Percentiles rank a stretch among this genome's conserved stretches.
These are phyloP conservation scores for Beroe ovata DNA, from an alignment of 37 sponge, comb jelly and placozoan genomes.

Conservation along the genomic window DNA sequence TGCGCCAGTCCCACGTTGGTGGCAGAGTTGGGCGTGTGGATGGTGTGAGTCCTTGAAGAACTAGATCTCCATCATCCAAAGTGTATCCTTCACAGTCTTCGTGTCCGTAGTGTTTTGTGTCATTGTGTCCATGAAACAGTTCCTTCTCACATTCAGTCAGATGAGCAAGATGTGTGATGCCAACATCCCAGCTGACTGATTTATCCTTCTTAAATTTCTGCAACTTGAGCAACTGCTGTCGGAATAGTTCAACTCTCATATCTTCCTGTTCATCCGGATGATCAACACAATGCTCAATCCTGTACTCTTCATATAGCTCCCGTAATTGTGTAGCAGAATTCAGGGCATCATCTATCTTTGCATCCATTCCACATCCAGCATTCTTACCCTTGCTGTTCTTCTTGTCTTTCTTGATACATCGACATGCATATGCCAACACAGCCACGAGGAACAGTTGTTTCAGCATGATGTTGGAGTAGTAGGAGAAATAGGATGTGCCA, in stretches of 20 bases:
- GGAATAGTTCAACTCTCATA: not conserved
- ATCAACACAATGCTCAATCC: not conserved
- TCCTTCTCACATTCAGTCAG: not conserved
- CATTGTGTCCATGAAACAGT: not conserved
- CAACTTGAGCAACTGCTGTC: not conserved
- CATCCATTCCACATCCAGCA: not conserved
- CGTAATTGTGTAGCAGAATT: not conserved
- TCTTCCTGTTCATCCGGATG: not conserved
- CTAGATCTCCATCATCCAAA: not conserved
- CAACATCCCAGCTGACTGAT: not conserved
- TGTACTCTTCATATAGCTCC: not conserved
- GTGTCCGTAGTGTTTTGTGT: not conserved
- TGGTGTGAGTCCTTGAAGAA: not conserved
- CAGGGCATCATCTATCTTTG: not conserved
- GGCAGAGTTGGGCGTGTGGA: not conserved
- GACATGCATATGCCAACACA: not conserved
- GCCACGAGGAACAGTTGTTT: not conserved
- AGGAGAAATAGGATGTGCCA: not conserved
- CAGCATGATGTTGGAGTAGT: not conserved
- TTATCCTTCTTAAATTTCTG: not conserved
- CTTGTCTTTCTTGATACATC: not conserved
- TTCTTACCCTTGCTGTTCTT: not conserved
- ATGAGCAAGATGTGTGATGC: not conserved
- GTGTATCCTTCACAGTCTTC: not conserved
- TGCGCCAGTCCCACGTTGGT: not conserved